Evolutionary conservation across 2,888 invertebrate species (phyloP), one percentile per base, ranked within the genome.

Genomic region (Pogonocherus hispidulus): DNA sequence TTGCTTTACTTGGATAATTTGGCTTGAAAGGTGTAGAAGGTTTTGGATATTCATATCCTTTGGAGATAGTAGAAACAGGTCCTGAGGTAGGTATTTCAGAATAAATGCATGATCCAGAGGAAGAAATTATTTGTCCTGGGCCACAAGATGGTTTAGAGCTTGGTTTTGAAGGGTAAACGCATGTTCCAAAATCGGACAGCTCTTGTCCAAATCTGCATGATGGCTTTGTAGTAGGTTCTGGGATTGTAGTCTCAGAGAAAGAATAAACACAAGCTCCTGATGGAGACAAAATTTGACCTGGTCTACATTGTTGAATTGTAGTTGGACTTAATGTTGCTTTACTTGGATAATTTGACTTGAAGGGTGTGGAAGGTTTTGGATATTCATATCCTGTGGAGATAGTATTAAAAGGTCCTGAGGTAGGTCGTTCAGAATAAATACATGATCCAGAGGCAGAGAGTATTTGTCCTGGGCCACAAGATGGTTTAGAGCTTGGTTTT

Each of bases 401-500:
- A 11, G 51, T 52, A 1, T n/a, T 16, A 59, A 44, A 67, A 63
- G 66, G 66, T 16, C 8, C 37, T 37, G 37, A 5, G 1, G n/a
- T 23, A 20, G 22, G 9, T 11, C 9, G 16, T 14, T n/a, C 37
- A 8, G 20, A 19, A 20, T 51, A 20, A n/a, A 20, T 41, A 19
- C 55, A 55, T 19, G 23, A 27, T 8, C 57, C 57, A 44, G 57
- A 44, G 4, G 57, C 1, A 16, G 57, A 51, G 6, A 54, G n/a
- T 27, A 84, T 85, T 8, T 77, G 69, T 0, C 52, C 52, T 23
- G 23, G 16, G 11, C 23, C 52, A 52, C 52, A 52, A n/a, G 14
- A 18, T 18, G 54, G 54, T 18, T 72, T 66, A 8, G 75, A 69
- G 62, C 70, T 70, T 65, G 68, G 46, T 5, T 67, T 67, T 22